Evolutionary conservation across 1,140 invertebrate species (phyloP), one percentile per base, ranked within the genome.

Genomic region (Lepidostoma basale): DNA sequence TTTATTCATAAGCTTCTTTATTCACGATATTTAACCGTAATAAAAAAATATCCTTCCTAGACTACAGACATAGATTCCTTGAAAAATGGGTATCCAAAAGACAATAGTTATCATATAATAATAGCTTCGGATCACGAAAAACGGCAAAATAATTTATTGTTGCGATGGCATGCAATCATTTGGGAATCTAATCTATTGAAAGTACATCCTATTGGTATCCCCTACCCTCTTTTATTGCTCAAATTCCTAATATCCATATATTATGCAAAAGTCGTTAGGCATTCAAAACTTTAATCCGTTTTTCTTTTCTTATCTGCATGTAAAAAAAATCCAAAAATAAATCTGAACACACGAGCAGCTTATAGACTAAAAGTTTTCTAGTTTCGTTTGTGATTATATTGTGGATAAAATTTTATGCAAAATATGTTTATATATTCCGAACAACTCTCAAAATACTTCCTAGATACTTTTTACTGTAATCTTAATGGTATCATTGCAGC

Each of bases 71-170:
- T 22, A 25, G 22, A 49, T 49, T 49, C 45, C 25, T 49, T 49
- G 20, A 3, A 23, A 12, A 49, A 49, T 23, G 9, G 12, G 33
- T 36, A 49, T 49, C 8, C 49, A 28, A 33, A 54, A 54, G 25
- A 30, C 49, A 54, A n/a, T n/a, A n/a, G 26, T 28, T 5, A 54
- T 54, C 49, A 54, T 30, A 54, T 30, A 30, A 30, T 54, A 30
- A 54, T 54, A 16, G 10, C 49, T 14, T 52, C 10, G 28, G 49
- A 30, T 54, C 49, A 54, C 49, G 49, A 54, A 30, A 54, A 54
- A 10, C 14, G 49, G 25, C 12, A 44, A 1, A 36, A 36, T 36
- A 1, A 36, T 36, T 36, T 36, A 36, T 36, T 36, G 33, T 1
- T n/a, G 5, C 14, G 14, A 12, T n/a, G 14, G 5, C 33, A 36